A percentile compares a stretch with the other conserved stretches of the same genome.
Conservation (phyloP, 2,113 vertebrate genomes). For the Thryonomys swinderianus region DNA sequence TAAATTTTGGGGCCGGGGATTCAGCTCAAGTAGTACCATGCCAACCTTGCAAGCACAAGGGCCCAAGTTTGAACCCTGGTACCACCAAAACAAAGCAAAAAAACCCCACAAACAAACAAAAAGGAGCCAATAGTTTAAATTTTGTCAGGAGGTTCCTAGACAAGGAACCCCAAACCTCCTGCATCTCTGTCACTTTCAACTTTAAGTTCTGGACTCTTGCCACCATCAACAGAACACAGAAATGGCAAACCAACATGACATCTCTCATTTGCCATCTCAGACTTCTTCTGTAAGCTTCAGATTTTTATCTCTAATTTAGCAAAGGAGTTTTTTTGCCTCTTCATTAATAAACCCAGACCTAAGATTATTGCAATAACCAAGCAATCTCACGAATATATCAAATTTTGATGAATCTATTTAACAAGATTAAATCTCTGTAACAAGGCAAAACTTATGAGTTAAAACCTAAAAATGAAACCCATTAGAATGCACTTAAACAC, state of each 20-base stretch:
- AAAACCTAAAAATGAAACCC: conserved; percentile 54
- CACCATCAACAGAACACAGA: conserved; percentile 48
- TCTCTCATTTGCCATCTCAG: not conserved
- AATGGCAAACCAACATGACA: conserved; percentile 3
- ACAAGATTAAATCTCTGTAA: not conserved
- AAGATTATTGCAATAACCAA: conserved; percentile 47
- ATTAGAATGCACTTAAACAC: conserved; percentile 35
- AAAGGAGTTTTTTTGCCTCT: not conserved
- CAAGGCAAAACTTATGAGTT: conserved; percentile 46
- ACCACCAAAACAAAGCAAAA: too few relatives aligned
- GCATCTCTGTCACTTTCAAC: not conserved
- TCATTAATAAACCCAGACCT: conserved; percentile 33
- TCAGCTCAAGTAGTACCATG: too few relatives aligned
- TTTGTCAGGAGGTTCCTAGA: conserved; percentile 12
- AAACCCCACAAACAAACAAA: too few relatives aligned
- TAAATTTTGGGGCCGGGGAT: not conserved
- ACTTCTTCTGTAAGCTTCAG: conserved; percentile 42
- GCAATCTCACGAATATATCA: not conserved
- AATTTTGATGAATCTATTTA: conserved; percentile 35
- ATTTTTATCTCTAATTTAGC: conserved; percentile 48
- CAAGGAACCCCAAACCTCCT: not conserved
- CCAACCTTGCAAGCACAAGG: too few relatives aligned
- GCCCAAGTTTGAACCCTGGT: too few relatives aligned
- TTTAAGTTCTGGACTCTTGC: conserved; percentile 26
- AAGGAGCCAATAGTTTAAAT: not conserved